These are phyloP conservation scores for Lampris incognitus DNA, from an alignment of 2,113 vertebrate genomes.

Conservation along the genomic window DNA sequence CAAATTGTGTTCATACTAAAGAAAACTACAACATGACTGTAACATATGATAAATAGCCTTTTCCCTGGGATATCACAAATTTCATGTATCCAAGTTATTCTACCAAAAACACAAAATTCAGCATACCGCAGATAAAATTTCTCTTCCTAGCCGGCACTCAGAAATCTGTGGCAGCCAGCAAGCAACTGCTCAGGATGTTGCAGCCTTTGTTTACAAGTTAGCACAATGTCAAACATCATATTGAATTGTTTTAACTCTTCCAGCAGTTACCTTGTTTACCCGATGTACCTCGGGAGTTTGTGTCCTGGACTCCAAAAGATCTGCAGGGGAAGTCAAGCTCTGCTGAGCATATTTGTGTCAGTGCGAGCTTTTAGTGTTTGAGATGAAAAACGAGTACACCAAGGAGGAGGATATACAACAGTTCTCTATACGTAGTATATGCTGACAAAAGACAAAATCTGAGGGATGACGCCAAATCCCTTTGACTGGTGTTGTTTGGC, in stretches of 20 bases:
- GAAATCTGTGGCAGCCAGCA: too few relatives aligned
- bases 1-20: slow-evolving; percentile 34
- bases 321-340: slow-evolving; percentile 1
- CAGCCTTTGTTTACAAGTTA: slow-evolving; percentile 10
- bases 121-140: too few relatives aligned
- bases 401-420: neutral
- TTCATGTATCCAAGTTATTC: too few relatives aligned
- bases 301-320: neutral
- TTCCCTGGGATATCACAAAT: neutral
- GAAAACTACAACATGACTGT: slow-evolving; percentile 25
- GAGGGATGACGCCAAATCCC: too few relatives aligned
- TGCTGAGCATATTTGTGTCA: neutral
- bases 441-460: too few relatives aligned
- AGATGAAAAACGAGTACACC: neutral
- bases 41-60: neutral
- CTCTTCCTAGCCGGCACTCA: too few relatives aligned
- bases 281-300: neutral
- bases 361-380: neutral
- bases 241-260: neutral
- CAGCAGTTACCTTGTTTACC: neutral
- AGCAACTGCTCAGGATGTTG: neutral
- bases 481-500: too few relatives aligned
- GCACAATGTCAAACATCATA: neutral
- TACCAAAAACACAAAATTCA: too few relatives aligned
- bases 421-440: too few relatives aligned